Conservation (phyloP, 23 tunicate genomes). For the Diplosoma virens region DNA sequence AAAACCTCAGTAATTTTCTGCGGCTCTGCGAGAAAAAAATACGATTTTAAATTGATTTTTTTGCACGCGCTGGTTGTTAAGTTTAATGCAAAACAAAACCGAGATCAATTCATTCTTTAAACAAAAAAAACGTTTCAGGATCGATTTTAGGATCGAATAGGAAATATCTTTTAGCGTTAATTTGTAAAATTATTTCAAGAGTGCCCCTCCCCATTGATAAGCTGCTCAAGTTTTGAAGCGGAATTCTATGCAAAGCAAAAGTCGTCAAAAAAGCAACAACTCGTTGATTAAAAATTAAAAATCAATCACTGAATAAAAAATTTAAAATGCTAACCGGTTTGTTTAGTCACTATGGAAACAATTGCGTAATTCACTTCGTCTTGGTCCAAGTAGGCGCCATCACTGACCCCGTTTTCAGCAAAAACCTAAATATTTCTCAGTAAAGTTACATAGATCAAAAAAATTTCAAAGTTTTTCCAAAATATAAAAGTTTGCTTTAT, state of each 20-base stretch:
- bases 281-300: too few species aligned
- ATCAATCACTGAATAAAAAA: too few species aligned
- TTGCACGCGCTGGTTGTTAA: neutral
- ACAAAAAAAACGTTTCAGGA: neutral
- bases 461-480: neutral
- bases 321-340: slow-evolving; percentile 33
- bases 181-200: too few species aligned
- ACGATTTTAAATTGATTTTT: neutral
- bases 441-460: neutral
- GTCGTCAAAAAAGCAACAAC: too few species aligned
- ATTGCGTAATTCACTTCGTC: slow-evolving; percentile 31
- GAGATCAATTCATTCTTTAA: neutral
- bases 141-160: too few species aligned
- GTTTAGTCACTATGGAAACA: slow-evolving; percentile 42
- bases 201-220: too few species aligned
- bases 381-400: slow-evolving; percentile 16
- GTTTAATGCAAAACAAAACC: neutral
- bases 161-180: too few species aligned
- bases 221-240: too few species aligned
- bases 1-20: slow-evolving; percentile 41
- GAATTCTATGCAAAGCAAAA: too few species aligned
- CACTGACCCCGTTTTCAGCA: slow-evolving; percentile 70
- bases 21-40: slow-evolving; percentile 29
- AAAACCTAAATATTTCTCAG: slow-evolving; percentile 37
- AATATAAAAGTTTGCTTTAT: neutral